Percentiles rank a stretch among this genome's conserved stretches.
These are phyloP conservation scores for Psylliodes chrysocephalus DNA, from an alignment of 2,888 invertebrate genomes.

Conservation along the genomic window DNA sequence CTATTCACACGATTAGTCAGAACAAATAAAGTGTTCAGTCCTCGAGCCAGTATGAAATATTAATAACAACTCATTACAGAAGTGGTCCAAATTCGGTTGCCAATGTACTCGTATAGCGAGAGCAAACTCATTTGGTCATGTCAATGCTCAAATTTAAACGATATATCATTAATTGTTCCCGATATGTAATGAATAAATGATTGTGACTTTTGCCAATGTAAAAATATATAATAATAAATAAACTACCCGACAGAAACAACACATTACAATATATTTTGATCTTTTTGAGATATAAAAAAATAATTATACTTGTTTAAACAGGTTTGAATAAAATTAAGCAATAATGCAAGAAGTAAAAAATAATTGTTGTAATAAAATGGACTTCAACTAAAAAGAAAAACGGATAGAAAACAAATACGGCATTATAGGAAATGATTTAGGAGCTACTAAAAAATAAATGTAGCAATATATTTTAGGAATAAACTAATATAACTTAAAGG, in stretches of 20 bases:
- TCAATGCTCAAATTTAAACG: constrained; percentile 34
- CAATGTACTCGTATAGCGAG: constrained; percentile 16
- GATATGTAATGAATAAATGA: constrained; percentile 42
- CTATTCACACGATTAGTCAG: constrained; percentile 2
- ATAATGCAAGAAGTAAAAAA: no score
- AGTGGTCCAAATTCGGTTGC: constrained; percentile 36
- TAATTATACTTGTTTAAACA: no score
- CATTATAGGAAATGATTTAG: no score
- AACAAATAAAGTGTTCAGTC: constrained; percentile 18
- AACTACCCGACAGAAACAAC: constrained; percentile 8
- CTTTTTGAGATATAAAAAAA: no score
- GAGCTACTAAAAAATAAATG: no score
- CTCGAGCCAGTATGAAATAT: constrained; percentile 33
- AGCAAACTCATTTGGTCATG: constrained; percentile 42
- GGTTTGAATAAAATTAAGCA: no score
- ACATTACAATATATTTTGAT: no score
- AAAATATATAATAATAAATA: constrained; percentile 15
- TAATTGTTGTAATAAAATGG: no score
- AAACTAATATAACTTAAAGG: no score
- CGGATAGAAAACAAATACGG: no score
- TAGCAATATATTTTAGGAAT: no score
- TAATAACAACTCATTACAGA: constrained; percentile 41
- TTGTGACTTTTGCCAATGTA: constrained; percentile 21
- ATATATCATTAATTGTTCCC: constrained; percentile 46
- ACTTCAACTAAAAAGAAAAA: no score